Percentiles rank a stretch among this genome's conserved stretches.
Evolutionary conservation across 2,797 vertebrate species (phyloP).

Genomic region (Sebastes iracundus): DNA sequence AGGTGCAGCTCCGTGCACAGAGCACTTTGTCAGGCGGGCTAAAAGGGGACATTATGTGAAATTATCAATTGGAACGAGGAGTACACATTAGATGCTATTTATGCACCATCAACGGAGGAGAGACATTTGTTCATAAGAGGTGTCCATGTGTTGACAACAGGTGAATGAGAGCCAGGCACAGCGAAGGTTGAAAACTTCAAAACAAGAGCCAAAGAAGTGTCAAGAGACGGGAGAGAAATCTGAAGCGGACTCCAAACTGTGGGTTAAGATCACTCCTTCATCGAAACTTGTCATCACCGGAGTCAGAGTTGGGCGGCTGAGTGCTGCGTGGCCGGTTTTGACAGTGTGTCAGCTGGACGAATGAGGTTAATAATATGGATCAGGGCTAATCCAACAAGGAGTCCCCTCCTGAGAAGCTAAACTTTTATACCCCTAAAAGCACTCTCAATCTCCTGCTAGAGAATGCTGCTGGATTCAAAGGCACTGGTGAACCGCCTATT

Average conservation of each 20-base stretch:
- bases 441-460: background rate
- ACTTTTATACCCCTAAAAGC: constrained; percentile 25
- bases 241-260: background rate
- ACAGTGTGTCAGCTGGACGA: constrained; percentile 38
- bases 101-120: background rate
- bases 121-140: constrained; percentile 6
- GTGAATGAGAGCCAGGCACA: constrained; percentile 12
- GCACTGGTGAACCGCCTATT: constrained; percentile 2
- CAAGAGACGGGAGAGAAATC: constrained; percentile 9
- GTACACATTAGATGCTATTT: background rate
- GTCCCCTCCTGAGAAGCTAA: constrained; percentile 8
- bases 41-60: constrained; percentile 20
- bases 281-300: constrained; percentile 23
- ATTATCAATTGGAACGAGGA: constrained; percentile 13
- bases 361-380: constrained; percentile 67
- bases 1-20: background rate
- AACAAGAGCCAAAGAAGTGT: background rate
- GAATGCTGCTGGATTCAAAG: background rate
- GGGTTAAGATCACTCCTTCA: constrained; percentile 30
- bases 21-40: background rate
- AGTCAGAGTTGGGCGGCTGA: constrained; percentile 10
- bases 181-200: constrained; percentile 20
- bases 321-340: constrained; percentile 14
- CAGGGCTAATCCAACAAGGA: constrained; percentile 56
- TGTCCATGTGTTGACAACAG: constrained; percentile 13